A percentile compares a stretch with the other conserved stretches of the same genome.
Conservation (phyloP, 1,140 invertebrate species). For the Leptinotarsa defecta region DNA sequence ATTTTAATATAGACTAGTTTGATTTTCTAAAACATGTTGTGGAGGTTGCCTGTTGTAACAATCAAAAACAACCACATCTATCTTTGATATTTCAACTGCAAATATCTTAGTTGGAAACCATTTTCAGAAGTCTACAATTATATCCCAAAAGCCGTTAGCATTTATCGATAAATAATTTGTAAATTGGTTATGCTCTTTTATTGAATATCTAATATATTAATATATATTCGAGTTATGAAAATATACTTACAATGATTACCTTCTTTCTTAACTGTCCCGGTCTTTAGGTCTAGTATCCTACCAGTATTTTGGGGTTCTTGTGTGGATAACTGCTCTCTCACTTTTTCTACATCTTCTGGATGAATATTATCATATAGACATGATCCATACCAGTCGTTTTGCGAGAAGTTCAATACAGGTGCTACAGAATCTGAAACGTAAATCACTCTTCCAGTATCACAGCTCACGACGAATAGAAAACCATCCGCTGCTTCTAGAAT, state of each 20-base stretch:
- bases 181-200: too few relatives aligned
- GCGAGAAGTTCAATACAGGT: conserved; percentile 94
- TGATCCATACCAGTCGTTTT: conserved; percentile 96
- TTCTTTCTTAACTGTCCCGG: conserved; percentile 98
- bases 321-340: conserved; percentile 95
- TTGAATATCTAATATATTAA: too few relatives aligned
- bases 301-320: conserved; percentile 96
- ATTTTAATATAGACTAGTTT: too few relatives aligned
- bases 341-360: conserved; percentile 97
- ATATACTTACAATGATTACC: conserved; percentile 86
- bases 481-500: conserved; percentile 99
- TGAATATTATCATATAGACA: conserved; percentile 96
- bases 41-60: too few relatives aligned
- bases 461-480: conserved; percentile 98
- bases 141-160: too few relatives aligned
- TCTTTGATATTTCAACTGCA: too few relatives aligned
- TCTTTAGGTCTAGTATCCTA: conserved; percentile 95
- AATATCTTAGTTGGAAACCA: too few relatives aligned
- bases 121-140: too few relatives aligned
- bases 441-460: conserved; percentile 95
- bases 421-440: conserved; percentile 99
- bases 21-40: too few relatives aligned
- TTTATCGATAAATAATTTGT: too few relatives aligned
- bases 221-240: not conserved
- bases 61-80: too few relatives aligned